Evolutionary conservation across 2,888 invertebrate species (phyloP), one percentile per base, ranked within the genome.

Genomic region (Gortyna flavago): DNA sequence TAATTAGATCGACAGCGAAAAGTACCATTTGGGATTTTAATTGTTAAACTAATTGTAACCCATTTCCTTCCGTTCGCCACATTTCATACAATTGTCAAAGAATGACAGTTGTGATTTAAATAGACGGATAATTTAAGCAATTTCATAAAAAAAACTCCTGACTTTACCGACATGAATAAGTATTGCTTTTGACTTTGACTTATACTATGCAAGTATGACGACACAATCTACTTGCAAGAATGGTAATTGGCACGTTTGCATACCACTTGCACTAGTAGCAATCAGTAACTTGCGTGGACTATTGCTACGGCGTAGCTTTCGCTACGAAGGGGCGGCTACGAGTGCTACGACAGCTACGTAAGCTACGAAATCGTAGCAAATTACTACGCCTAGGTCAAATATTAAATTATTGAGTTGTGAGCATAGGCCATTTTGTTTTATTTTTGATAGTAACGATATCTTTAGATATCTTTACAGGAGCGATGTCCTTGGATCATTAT

Each of bases 311-410:
- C 57, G 57, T 69, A 69, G 57, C 57, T n/a, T 35, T 21, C 35
- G 32, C 62, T 21, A 18, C 3, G 48, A n/a, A 18, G 8, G n/a
- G 13, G 7, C 32, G 13, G n/a, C 70, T 74, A 59, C 73, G 41
- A 21, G 8, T 2, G 74, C 67, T 77, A 78, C 73, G 41, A 21
- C 13, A 4, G 74, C 67, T 77, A 78, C 57, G 35, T 51, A 51
- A 7, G 74, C 67, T 77, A 78, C 64, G 35, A 61, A 61, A 21
- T 57, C 44, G 77, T 70, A 77, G 77, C 69, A 54, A 18, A 2
- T 18, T 35, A 41, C 79, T 81, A 80, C 81, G 67, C 38, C 11
- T 21, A 57, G 57, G 64, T 57, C 72, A 35, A 41, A 41, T 35
- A 62, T 29, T 32, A 32, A 13, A 11, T 48, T 35, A 13, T 71